Evolutionary conservation across 1,140 invertebrate species (phyloP).

Genomic region (Antheraea pernyi): DNA sequence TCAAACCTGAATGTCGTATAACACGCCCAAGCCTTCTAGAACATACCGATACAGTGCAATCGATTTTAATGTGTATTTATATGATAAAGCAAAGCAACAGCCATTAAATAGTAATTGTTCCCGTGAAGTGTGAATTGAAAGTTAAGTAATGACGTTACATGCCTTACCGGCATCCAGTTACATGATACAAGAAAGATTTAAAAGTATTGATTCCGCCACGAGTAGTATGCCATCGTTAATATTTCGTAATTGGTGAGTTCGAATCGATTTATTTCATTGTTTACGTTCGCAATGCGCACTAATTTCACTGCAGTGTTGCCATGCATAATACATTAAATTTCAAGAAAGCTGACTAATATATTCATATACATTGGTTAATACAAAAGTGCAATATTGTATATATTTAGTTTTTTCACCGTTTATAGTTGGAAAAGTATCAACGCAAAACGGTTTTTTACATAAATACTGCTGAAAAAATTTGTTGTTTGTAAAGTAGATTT

Average conservation of each 20-base stretch:
- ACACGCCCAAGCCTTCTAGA: constrained; percentile 33
- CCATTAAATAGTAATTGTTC: constrained; percentile 44
- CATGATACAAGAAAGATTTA: constrained; percentile 70
- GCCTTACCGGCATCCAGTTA: constrained; percentile 66
- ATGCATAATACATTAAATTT: too few relatives aligned
- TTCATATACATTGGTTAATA: too few relatives aligned
- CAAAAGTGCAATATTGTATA: too few relatives aligned
- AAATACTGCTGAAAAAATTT: too few relatives aligned
- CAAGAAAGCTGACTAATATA: too few relatives aligned
- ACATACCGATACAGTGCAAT: constrained; percentile 39
- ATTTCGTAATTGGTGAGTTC: constrained; percentile 71
- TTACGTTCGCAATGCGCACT: constrained; percentile 24
- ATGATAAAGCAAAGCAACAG: constrained; percentile 51
- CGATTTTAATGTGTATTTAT: constrained; percentile 50
- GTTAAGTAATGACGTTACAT: constrained; percentile 75
- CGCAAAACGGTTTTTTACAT: too few relatives aligned
- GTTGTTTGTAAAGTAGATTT: too few relatives aligned
- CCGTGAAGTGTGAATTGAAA: constrained; percentile 56
- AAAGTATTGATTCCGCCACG: constrained; percentile 56
- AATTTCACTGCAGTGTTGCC: not conserved
- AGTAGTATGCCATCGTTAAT: constrained; percentile 74
- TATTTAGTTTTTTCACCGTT: too few relatives aligned
- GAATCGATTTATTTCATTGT: constrained; percentile 18
- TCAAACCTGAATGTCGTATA: constrained; percentile 70
- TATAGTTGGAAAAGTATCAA: too few relatives aligned